phyloP scores from a whole-genome alignment of 2,797 vertebrate species.

The Crocidura indochinensis region DNA sequence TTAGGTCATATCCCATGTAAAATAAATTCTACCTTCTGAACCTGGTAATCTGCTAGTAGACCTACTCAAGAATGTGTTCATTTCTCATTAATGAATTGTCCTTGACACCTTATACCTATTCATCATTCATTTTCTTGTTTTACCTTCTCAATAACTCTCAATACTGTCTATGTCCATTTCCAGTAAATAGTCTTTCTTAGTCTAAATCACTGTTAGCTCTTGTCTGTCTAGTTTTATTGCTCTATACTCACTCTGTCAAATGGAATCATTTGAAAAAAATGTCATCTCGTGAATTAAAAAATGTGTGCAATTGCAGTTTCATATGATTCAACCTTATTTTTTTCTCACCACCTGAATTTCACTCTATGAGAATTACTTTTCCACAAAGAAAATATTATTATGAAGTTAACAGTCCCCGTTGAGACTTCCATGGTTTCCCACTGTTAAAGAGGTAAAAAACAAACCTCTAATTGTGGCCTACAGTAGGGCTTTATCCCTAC shows the following conservation, averaged over 20 bases:
- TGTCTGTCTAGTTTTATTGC: neutral
- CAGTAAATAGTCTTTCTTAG: neutral
- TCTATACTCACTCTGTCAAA: neutral
- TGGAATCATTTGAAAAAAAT: neutral
- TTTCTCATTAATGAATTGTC: neutral
- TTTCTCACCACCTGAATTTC: neutral
- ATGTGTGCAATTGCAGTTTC: neutral
- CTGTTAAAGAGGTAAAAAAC: constrained; percentile 17
- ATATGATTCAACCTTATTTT: neutral
- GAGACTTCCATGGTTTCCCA: neutral
- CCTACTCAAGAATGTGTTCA: neutral
- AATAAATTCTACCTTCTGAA: constrained; percentile 8
- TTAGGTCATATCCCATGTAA: neutral
- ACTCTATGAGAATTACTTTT: neutral
- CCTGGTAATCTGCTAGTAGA: neutral
- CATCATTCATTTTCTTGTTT: neutral
- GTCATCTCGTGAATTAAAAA: constrained; percentile 1
- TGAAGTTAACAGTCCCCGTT: neutral
- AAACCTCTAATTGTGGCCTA: neutral
- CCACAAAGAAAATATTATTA: constrained; percentile 14
- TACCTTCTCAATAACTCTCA: neutral
- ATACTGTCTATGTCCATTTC: constrained; percentile 10
- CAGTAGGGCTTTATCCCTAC: neutral
- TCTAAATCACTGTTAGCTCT: neutral
- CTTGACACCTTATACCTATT: neutral